These are phyloP conservation scores for Rhynchopsitta pachyrhyncha DNA, from an alignment of 2,113 vertebrate species.

Conservation along the genomic window DNA sequence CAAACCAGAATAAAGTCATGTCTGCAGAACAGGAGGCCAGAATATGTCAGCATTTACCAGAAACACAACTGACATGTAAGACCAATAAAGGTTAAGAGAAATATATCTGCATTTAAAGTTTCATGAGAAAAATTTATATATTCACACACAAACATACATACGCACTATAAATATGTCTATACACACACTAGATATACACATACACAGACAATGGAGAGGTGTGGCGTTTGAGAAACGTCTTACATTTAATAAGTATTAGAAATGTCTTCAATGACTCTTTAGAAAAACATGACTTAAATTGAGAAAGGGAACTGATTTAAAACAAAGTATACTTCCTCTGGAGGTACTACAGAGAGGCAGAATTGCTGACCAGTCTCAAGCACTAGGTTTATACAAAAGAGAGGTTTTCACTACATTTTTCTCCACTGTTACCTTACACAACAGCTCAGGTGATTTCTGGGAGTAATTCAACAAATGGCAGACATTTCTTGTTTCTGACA, in stretches of 20 bases:
- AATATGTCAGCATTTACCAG: background rate
- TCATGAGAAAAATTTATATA: background rate
- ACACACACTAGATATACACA: background rate
- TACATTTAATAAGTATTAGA: background rate
- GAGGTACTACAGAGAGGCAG: background rate
- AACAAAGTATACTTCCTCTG: background rate
- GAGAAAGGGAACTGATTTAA: background rate
- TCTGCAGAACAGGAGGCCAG: background rate
- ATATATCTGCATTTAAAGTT: background rate
- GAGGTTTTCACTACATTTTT: background rate
- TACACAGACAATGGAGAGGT: background rate
- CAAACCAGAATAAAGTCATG: background rate
- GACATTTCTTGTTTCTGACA: background rate
- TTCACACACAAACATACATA: fast-evolving
- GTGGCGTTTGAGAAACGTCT: background rate
- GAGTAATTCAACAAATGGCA: background rate
- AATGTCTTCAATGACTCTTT: background rate
- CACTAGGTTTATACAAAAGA: background rate
- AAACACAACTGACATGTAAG: background rate
- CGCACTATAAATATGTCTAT: fast-evolving
- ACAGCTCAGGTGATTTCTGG: background rate
- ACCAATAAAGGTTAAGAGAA: background rate
- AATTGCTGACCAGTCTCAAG: background rate
- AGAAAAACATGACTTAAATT: background rate
- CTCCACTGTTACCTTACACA: background rate